Percentiles rank a stretch among this genome's conserved stretches.
Evolutionary conservation across 2,888 invertebrate genomes (phyloP).

Genomic region (Acleris laterana): DNA sequence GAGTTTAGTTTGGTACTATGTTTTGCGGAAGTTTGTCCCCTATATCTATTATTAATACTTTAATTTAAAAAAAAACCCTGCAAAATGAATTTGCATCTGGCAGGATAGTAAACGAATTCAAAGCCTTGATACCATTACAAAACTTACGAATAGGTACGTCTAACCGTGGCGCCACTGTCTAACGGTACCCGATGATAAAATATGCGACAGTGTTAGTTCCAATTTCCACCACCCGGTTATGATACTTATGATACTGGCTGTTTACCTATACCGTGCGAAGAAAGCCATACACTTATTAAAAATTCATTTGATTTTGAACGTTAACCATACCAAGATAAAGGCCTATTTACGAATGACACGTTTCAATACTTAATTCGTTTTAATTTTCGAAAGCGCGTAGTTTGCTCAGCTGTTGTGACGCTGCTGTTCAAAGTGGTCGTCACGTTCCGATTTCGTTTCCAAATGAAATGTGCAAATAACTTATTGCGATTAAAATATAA

Average conservation of each 20-base stretch:
- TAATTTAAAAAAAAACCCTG: too few species aligned
- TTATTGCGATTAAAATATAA: not conserved
- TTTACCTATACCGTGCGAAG: conserved; percentile 41
- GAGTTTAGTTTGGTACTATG: too few species aligned
- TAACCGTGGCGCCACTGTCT: not conserved
- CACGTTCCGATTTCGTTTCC: conserved; percentile 33
- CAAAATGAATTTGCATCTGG: not conserved
- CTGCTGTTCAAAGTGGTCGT: conserved; percentile 47
- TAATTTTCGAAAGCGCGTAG: conserved; percentile 14
- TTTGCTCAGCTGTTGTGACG: conserved; percentile 61
- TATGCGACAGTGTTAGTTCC: not conserved
- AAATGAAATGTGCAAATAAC: not conserved
- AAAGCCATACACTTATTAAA: too few species aligned
- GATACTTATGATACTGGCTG: not conserved
- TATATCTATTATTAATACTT: too few species aligned
- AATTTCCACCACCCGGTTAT: not conserved
- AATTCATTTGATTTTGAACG: too few species aligned
- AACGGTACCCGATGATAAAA: not conserved
- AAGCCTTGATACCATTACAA: not conserved
- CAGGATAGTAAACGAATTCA: conserved; percentile 4
- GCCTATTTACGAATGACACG: too few species aligned
- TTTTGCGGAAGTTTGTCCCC: too few species aligned
- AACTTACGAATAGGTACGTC: not conserved
- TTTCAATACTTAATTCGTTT: too few species aligned
- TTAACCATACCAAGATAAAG: too few species aligned